Percentiles rank a stretch among this genome's conserved stretches.
Conservation (phyloP, 2,888 invertebrate species). For the Xanthia togata region DNA sequence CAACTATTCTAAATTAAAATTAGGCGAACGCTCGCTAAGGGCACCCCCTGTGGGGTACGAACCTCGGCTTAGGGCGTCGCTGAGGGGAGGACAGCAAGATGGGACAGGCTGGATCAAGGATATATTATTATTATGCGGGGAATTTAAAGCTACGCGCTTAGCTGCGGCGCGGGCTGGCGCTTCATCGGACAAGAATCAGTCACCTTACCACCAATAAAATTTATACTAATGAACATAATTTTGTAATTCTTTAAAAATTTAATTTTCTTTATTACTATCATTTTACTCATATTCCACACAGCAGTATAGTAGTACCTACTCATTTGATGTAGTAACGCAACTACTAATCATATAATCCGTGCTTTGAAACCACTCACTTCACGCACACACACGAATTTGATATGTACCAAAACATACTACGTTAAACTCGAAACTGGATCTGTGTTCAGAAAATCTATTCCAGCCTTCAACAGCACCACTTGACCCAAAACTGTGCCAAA, state of each 20-base stretch:
- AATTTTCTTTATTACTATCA: neutral
- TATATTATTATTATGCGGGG: too few species aligned
- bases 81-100: too few species aligned
- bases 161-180: too few species aligned
- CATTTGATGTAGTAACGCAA: slow-evolving; percentile 38
- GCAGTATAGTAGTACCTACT: neutral
- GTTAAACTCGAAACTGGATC: slow-evolving; percentile 33
- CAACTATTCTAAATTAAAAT: too few species aligned
- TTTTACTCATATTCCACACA: neutral
- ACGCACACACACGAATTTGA: slow-evolving; percentile 31
- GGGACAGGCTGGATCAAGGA: too few species aligned
- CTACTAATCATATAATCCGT: slow-evolving; percentile 21
- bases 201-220: neutral
- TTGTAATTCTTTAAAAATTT: neutral
- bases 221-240: neutral
- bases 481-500: slow-evolving; percentile 56
- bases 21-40: too few species aligned
- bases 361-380: slow-evolving; percentile 25
- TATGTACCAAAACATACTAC: slow-evolving; percentile 44
- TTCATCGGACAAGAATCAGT: too few species aligned
- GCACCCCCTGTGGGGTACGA: too few species aligned
- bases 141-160: too few species aligned
- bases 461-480: slow-evolving; percentile 36
- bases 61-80: too few species aligned
- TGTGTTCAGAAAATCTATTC: slow-evolving; percentile 48